Conservation (phyloP, 2,797 vertebrate genomes). For the Chromobotia macracanthus region DNA sequence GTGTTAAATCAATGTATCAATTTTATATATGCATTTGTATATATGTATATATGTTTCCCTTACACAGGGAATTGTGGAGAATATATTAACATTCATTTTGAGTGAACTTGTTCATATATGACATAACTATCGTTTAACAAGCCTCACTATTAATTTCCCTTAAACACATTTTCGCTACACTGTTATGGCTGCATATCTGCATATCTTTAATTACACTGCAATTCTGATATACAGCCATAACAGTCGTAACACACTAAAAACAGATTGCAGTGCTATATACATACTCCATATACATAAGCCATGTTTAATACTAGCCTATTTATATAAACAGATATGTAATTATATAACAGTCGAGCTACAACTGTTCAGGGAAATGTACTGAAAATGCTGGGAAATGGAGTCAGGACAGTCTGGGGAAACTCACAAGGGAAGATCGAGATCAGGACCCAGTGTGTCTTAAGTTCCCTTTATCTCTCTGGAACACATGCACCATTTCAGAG, state of each 20-base stretch:
- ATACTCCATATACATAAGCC: background rate
- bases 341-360: background rate
- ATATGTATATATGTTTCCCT: too few relatives aligned
- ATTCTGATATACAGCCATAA: too few relatives aligned
- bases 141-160: too few relatives aligned
- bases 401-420: conserved; percentile 36
- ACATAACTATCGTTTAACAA: too few relatives aligned
- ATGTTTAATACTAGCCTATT: conserved; percentile 3
- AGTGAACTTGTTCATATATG: too few relatives aligned
- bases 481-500: background rate
- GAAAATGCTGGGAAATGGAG: conserved; percentile 11
- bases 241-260: conserved; percentile 1
- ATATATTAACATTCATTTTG: too few relatives aligned
- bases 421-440: conserved; percentile 24
- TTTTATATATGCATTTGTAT: too few relatives aligned
- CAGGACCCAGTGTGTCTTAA: background rate
- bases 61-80: too few relatives aligned
- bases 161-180: too few relatives aligned
- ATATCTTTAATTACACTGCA: too few relatives aligned
- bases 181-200: too few relatives aligned
- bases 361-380: conserved; percentile 3
- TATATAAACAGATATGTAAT: background rate
- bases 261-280: background rate
- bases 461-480: background rate
- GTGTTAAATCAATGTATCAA: too few relatives aligned